phyloP scores from a whole-genome alignment of 2,888 invertebrate genomes.

The Acanthococcus lagerstroemiae region DNA sequence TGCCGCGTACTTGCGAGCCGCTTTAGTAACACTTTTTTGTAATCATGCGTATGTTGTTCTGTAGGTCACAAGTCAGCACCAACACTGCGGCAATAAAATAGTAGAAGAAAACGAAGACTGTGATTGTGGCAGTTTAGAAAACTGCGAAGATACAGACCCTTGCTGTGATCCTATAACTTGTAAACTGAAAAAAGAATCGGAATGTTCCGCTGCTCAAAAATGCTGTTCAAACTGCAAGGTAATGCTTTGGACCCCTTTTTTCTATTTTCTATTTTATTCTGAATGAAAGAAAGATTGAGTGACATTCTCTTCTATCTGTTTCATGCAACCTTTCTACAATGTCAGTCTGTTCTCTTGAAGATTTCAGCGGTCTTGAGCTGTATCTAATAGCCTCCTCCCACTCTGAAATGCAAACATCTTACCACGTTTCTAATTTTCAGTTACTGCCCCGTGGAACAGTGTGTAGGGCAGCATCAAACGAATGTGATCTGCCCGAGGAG shows the following conservation, averaged over 20 bases:
- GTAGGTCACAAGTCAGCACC: constrained; percentile 29
- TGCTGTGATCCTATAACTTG: constrained; percentile 98
- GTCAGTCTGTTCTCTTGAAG: not conserved
- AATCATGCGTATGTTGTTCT: too few species aligned
- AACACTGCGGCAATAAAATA: constrained; percentile 80
- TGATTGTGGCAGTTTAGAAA: constrained; percentile 87
- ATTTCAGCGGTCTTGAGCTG: too few species aligned
- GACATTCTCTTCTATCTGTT: not conserved
- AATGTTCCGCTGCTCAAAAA: constrained; percentile 78
- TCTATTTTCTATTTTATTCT: too few species aligned
- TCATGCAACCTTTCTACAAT: not conserved
- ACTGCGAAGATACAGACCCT: constrained; percentile 76
- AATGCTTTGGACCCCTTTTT: too few species aligned
- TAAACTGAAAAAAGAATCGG: constrained; percentile 82
- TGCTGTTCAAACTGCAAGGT: constrained; percentile 87
- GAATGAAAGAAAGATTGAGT: not conserved
- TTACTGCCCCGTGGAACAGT: constrained; percentile 62
- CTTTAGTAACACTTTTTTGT: too few species aligned
- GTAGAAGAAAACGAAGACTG: constrained; percentile 96
- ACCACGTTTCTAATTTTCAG: too few species aligned
- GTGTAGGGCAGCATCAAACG: constrained; percentile 78
- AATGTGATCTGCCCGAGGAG: constrained; percentile 91
- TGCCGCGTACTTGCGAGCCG: too few species aligned
- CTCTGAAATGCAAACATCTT: too few species aligned
- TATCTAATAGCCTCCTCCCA: too few species aligned